Base-by-base conservation (phyloP, 2,888 invertebrate genomes). In the Brenthis daphne region DNA sequence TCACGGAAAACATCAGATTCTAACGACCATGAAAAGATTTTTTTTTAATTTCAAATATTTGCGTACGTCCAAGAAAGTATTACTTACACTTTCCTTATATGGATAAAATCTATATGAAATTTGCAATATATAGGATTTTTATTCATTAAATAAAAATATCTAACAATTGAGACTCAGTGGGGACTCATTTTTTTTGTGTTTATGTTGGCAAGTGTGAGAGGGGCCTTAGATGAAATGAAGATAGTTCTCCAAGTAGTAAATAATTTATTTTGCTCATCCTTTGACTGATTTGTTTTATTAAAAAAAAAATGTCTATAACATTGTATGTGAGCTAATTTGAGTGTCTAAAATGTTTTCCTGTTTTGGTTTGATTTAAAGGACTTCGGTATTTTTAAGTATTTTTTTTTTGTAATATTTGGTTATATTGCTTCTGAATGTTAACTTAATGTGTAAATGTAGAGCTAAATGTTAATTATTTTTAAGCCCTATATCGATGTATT, bases 391-490 rank as follows among this genome's bases (percentile, higher is more conserved):
- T 69, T 70, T 72, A 71, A 67, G 51, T 68, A 68, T 66, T 74
- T 65, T 69, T 29, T 29, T 71, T 70, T 54, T 51, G 24, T 43
- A 63, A 63, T 63, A 37, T 63, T 37, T 53, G 63, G 50, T 11
- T 60, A 55, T 64, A 57, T 57, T 37, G 54, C 57, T 29, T 73
- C 76, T 77, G 74, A 81, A 83, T 84, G 85, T 87, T 87, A 84
- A 80, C 80, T 82, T 79, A 83, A 80, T 87, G 77, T 87, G 81
- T 87, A 85, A 83, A 73, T 73, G 79, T 86, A 85, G 83, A 75
- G 61, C 54, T 86, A 85, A 89, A 88, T 90, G 90, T 91, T 91
- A 88, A 85, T 89, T 91, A 90, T 86, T 91, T 91, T 79, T 91
- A 91, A 90, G 90, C 80, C 76, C 74, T 81, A 74, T 85, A 82